A percentile compares a stretch with the other conserved stretches of the same genome.
Evolutionary conservation across 2,797 vertebrate genomes (phyloP).

Genomic region (Toxotes lorentzi): DNA sequence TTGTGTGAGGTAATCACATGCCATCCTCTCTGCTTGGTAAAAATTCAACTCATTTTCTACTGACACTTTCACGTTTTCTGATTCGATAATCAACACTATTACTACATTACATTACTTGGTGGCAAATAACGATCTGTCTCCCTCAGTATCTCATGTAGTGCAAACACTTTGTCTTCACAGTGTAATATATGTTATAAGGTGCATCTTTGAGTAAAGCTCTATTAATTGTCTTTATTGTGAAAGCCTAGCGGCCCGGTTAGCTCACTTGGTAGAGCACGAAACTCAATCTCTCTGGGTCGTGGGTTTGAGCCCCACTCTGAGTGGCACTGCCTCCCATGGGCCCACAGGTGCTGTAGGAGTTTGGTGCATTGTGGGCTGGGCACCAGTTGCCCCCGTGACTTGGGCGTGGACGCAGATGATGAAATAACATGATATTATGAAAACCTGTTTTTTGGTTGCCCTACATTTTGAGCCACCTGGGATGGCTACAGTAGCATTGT

Average conservation of each 20-base stretch:
- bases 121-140: background rate
- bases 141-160: background rate
- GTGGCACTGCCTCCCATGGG: too few species aligned
- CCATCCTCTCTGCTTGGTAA: background rate
- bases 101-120: background rate
- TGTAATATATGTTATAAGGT: background rate
- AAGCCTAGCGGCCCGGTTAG: too few species aligned
- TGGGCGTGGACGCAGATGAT: too few species aligned
- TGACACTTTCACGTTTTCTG: background rate
- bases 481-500: background rate
- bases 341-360: too few species aligned
- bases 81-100: background rate
- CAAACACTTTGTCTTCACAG: background rate
- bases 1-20: background rate
- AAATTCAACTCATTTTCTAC: background rate
- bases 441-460: too few species aligned
- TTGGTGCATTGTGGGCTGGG: too few species aligned
- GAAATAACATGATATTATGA: too few species aligned
- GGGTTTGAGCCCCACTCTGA: too few species aligned
- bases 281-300: too few species aligned
- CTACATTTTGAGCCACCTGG: too few species aligned
- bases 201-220: background rate
- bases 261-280: too few species aligned
- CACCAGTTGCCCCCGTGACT: too few species aligned
- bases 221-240: background rate